Evolutionary conservation across 1,140 invertebrate species (phyloP), one percentile per base, ranked within the genome.

Genomic region (Heterodera carotae): DNA sequence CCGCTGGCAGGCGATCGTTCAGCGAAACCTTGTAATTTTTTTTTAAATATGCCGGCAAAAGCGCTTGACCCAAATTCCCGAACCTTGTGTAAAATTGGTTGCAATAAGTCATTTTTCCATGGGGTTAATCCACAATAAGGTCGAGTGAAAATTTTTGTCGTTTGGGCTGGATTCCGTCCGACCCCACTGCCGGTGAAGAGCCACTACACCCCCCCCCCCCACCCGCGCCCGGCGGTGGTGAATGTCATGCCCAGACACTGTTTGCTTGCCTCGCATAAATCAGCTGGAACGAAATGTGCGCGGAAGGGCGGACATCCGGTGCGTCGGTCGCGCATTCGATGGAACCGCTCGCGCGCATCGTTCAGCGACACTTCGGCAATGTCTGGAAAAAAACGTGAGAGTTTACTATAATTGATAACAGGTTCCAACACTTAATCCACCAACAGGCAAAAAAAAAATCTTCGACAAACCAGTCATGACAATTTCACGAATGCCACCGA

Each of bases 281-380:
- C 96, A 36, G 93, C 93, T 67, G 92, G 90, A 85, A 98, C 92
- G 87, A 98, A 97, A 88, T 97, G 93, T 15, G 94, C 93, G n/a
- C 91, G 89, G 87, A 93, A 98, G 7, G 91, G 81, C 59, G 66
- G 56, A 43, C 76, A 56, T 31, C 70, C 69, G 36, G 77, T 39
- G 29, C 76, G 86, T 39, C 87, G 84, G 31, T 87, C 81, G 10
- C 79, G 75, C 84, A 90, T 89, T 48, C 90, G 88, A 29, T 87
- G 85, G 81, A 91, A 92, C 5, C 91, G 84, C 10, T 85, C 84
- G 79, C 88, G 86, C 78, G 89, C 95, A 84, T 99, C 94, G 81
- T 95, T 91, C 15, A 99, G 91, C 10, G 95, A 96, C 0, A 93
- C 92, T 68, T 92, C 92, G 15, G 97, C 96, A 83, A 99, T 95